Conservation (phyloP, 2,113 vertebrate species). For the Pterocles orientalis region DNA sequence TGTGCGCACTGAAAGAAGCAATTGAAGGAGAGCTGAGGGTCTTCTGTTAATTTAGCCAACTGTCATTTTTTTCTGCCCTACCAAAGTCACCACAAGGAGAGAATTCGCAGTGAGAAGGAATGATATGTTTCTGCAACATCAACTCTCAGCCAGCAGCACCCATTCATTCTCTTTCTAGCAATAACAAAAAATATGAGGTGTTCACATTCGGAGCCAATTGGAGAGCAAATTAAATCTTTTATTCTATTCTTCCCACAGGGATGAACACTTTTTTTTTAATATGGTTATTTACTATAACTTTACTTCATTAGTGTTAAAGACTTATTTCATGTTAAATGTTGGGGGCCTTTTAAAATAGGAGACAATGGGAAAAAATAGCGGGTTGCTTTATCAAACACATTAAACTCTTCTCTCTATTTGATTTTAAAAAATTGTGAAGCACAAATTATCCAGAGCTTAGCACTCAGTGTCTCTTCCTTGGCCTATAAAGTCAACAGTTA, state of each 20-base stretch:
- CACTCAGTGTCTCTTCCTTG: constrained; percentile 72
- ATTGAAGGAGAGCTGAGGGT: not conserved
- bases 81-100: not conserved
- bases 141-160: constrained; percentile 20
- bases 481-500: constrained; percentile 81
- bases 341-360: constrained; percentile 38
- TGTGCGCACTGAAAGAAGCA: not conserved
- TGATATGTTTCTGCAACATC: not conserved
- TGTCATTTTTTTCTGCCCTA: not conserved
- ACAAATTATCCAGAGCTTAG: constrained; percentile 67
- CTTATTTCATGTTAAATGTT: constrained; percentile 51
- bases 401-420: constrained; percentile 53
- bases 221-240: constrained; percentile 9
- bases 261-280: not conserved
- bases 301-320: constrained; percentile 47
- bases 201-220: not conserved
- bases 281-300: constrained; percentile 57
- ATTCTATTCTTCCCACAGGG: not conserved
- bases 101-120: not conserved
- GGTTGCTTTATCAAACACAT: constrained; percentile 53
- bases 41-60: not conserved
- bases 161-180: not conserved
- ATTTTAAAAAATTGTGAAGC: constrained; percentile 64
- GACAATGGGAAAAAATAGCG: not conserved
- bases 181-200: not conserved